A percentile compares a stretch with the other conserved stretches of the same genome.
phyloP scores from a whole-genome alignment of 1,140 invertebrate species.

The Campoletis sonorensis region DNA sequence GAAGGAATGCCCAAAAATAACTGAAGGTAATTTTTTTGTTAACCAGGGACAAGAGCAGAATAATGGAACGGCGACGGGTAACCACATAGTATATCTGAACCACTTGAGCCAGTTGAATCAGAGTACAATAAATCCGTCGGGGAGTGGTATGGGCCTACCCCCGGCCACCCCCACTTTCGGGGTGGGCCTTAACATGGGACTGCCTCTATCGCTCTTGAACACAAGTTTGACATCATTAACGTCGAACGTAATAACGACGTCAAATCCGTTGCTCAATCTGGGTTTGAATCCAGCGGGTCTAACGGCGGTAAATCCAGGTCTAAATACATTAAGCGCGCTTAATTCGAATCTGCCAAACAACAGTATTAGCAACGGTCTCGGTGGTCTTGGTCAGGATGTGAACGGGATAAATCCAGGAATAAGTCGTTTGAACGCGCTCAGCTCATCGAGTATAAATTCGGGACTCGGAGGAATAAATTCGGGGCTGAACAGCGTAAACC shows the following conservation, averaged over 20 bases:
- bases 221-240: slow-evolving; percentile 74
- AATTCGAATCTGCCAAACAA: slow-evolving; percentile 73
- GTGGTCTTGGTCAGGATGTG: slow-evolving; percentile 71
- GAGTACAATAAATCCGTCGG: slow-evolving; percentile 73
- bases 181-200: slow-evolving; percentile 77
- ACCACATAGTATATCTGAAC: slow-evolving; percentile 76
- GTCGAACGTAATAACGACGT: slow-evolving; percentile 75
- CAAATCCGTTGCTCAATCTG: slow-evolving; percentile 75
- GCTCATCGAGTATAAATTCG: slow-evolving; percentile 71
- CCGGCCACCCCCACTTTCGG: slow-evolving; percentile 77
- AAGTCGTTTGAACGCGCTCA: slow-evolving; percentile 68
- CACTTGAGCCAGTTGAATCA: slow-evolving; percentile 75
- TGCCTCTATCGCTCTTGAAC: slow-evolving; percentile 74
- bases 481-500: slow-evolving; percentile 69
- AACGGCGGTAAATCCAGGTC: slow-evolving; percentile 72
- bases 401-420: slow-evolving; percentile 71
- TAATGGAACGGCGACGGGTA: slow-evolving; percentile 73
- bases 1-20: too few relatives aligned
- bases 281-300: slow-evolving; percentile 72
- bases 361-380: slow-evolving; percentile 73
- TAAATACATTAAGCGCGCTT: slow-evolving; percentile 73
- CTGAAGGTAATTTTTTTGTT: slow-evolving; percentile 7
- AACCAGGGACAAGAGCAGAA: slow-evolving; percentile 70
- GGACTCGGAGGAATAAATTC: slow-evolving; percentile 67
- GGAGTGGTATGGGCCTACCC: slow-evolving; percentile 77